A percentile compares a stretch with the other conserved stretches of the same genome.
Evolutionary conservation across 1,140 invertebrate species (phyloP).

Genomic region (Sitobion miscanthi): DNA sequence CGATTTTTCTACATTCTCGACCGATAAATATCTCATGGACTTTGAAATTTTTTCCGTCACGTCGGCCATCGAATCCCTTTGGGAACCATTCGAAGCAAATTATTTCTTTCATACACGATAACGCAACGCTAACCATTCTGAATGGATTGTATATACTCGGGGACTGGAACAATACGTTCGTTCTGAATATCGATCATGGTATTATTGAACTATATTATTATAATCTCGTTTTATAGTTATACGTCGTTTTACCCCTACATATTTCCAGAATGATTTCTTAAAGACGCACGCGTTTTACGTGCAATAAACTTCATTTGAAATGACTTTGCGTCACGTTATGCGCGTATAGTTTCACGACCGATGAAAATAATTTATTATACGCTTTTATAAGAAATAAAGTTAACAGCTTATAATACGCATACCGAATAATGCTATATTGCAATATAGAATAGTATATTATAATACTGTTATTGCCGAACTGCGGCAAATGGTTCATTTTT

Average conservation of each 20-base stretch:
- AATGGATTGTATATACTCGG: neutral
- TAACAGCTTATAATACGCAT: neutral
- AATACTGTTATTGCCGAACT: neutral
- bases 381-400: neutral
- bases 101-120: constrained; percentile 1
- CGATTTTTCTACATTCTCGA: neutral
- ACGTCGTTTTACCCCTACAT: neutral
- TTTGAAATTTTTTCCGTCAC: neutral
- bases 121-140: neutral
- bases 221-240: neutral
- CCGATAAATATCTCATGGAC: neutral
- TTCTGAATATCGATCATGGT: neutral
- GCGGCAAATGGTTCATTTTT: neutral
- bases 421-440: neutral
- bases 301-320: constrained; percentile 3
- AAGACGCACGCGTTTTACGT: neutral
- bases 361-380: neutral
- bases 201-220: constrained; percentile 12
- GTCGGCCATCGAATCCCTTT: neutral
- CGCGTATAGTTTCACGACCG: neutral
- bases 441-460: no score
- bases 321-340: neutral
- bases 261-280: neutral
- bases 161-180: neutral
- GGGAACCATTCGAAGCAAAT: neutral